These are phyloP conservation scores for Helarctos malayanus DNA, from an alignment of 2,797 vertebrate genomes.

Conservation along the genomic window DNA sequence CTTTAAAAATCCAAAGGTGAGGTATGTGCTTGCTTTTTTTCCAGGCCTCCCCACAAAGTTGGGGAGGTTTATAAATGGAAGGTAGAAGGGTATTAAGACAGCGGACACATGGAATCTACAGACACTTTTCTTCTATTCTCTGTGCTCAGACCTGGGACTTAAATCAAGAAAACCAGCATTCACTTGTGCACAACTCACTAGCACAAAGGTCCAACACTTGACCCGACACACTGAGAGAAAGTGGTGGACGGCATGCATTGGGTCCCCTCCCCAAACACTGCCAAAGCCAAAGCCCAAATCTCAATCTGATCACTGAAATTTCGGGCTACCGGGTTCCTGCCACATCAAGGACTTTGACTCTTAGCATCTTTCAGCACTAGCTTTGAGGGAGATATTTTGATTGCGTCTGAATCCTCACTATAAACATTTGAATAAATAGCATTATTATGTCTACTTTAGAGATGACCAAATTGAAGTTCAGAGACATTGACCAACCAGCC, in stretches of 20 bases:
- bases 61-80: background rate
- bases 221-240: background rate
- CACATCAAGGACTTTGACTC: background rate
- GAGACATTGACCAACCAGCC: background rate
- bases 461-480: background rate
- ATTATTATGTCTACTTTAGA: background rate
- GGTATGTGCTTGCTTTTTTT: background rate
- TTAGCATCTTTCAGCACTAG: slow-evolving; percentile 4
- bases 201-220: background rate
- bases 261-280: background rate
- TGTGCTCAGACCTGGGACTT: background rate
- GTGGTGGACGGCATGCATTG: rapidly evolving
- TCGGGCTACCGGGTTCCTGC: background rate
- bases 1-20: background rate
- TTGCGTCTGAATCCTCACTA: background rate
- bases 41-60: background rate
- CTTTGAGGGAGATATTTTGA: slow-evolving; percentile 34
- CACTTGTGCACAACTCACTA: background rate
- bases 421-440: background rate
- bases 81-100: background rate
- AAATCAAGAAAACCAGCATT: background rate
- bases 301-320: background rate
- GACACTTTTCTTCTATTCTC: background rate
- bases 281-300: background rate
- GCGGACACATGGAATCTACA: background rate